Percentiles rank a stretch among this genome's conserved stretches.
Conservation (phyloP, 1,140 invertebrate genomes). For the Calephelis virginiensis region DNA sequence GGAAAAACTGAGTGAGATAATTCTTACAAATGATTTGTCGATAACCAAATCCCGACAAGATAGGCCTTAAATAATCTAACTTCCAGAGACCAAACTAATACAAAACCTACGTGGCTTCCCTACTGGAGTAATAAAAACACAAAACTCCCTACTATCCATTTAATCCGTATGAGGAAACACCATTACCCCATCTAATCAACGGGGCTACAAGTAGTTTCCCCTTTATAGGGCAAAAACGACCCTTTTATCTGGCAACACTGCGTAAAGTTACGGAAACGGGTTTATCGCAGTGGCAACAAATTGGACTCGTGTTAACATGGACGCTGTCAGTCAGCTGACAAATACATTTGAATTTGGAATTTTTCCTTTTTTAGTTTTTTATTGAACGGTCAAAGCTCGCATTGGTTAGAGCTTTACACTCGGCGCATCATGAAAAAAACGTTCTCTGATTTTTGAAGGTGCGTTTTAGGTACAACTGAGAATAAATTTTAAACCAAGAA, state of each 20-base stretch:
- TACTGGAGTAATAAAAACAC: slow-evolving; percentile 20
- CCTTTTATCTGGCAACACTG: slow-evolving; percentile 55
- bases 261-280: slow-evolving; percentile 38
- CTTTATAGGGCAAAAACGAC: slow-evolving; percentile 43
- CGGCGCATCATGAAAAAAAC: too few species aligned
- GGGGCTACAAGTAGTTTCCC: slow-evolving; percentile 49
- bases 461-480: too few species aligned
- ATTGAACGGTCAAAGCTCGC: background rate
- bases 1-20: too few species aligned
- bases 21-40: too few species aligned
- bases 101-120: slow-evolving; percentile 13
- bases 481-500: too few species aligned
- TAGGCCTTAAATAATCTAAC: background rate
- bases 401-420: too few species aligned
- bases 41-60: background rate
- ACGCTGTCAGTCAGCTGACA: slow-evolving; percentile 25
- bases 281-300: slow-evolving; percentile 41
- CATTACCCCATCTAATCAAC: slow-evolving; percentile 59
- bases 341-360: slow-evolving; percentile 24
- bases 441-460: too few species aligned
- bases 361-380: slow-evolving; percentile 19
- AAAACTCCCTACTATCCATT: slow-evolving; percentile 29
- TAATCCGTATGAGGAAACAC: slow-evolving; percentile 50
- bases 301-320: slow-evolving; percentile 49
- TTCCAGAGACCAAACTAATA: slow-evolving; percentile 4